Base-by-base conservation (phyloP, 2,797 vertebrate genomes). In the Chrysocyon brachyurus region DNA sequence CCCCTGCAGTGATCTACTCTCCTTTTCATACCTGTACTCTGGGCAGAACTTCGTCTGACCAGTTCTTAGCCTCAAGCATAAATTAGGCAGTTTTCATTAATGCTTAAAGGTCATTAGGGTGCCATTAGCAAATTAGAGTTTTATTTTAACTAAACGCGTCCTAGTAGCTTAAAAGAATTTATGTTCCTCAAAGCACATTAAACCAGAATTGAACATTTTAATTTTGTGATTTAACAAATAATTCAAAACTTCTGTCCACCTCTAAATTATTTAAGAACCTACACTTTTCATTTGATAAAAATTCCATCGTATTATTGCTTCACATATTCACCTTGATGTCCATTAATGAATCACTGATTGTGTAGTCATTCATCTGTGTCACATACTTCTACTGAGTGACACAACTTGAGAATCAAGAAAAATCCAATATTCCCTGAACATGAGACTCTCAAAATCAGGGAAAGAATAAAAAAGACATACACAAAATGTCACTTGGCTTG, bases 81-180 rank as follows among this genome's bases (percentile, higher is more conserved):
- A 95, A 92, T 82, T 84, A 94, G 75, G 49, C 82, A 73, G 40
- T 61, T 95, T 94, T 94, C 49, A 87, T 91, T 81, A 78, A 86
- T 86, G 54, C 46, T 40, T 77, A 72, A 73, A 91, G 56, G 66
- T 95, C 89, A 90, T 33, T 49, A 86, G 57, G 17, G 28, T 82
- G 79, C 46, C 77, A 87, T 87, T 94, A 96, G 54, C 85, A 96
- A 95, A 93, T 94, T 15, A 63, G 57, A 82, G 26, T 86, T 95
- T 95, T 77, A 85, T 68, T 93, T 94, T 92, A 90, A 81, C 81
- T 85, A 68, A 96, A 91, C 49, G 8, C 52, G 57, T 12, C 1
- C n/a, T 40, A 52, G 14, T 61, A 72, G 26, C 46, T 54, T 85
- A 12, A 83, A 94, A 75, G 46, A 87, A 94, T 46, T 72, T 57